A percentile compares a stretch with the other conserved stretches of the same genome.
Evolutionary conservation across 2,797 vertebrate genomes (phyloP).

Genomic region (Choloepus didactylus): DNA sequence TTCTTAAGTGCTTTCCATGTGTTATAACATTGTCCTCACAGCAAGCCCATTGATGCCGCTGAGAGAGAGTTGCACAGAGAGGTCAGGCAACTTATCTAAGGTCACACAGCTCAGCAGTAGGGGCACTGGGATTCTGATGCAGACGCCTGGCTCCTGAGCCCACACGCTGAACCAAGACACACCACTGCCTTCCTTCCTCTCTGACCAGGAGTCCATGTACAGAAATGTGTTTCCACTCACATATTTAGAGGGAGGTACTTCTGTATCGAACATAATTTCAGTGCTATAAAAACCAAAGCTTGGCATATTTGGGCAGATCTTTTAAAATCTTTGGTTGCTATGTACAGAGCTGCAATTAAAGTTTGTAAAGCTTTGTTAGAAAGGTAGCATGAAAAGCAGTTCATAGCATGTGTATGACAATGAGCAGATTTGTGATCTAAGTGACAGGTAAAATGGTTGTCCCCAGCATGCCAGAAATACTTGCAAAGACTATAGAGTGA

Average conservation of each 20-base stretch:
- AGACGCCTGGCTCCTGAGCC: not conserved
- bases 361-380: not conserved
- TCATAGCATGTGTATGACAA: fast-evolving
- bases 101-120: slow-evolving; percentile 2
- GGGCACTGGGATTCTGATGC: not conserved
- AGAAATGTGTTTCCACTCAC: not conserved
- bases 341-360: not conserved
- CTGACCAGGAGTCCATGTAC: not conserved
- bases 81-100: not conserved
- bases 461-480: fast-evolving
- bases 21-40: not conserved
- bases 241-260: not conserved
- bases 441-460: not conserved
- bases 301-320: not conserved
- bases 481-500: not conserved
- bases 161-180: not conserved
- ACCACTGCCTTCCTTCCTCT: not conserved
- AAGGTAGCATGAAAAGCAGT: not conserved
- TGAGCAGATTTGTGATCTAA: not conserved
- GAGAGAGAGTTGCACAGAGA: not conserved
- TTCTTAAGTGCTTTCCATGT: not conserved
- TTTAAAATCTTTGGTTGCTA: not conserved
- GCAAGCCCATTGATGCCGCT: not conserved
- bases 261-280: not conserved
- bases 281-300: not conserved